Percentiles rank a stretch among this genome's conserved stretches.
phyloP scores from a whole-genome alignment of 2,113 vertebrate genomes.

The Puntigrus tetrazona region DNA sequence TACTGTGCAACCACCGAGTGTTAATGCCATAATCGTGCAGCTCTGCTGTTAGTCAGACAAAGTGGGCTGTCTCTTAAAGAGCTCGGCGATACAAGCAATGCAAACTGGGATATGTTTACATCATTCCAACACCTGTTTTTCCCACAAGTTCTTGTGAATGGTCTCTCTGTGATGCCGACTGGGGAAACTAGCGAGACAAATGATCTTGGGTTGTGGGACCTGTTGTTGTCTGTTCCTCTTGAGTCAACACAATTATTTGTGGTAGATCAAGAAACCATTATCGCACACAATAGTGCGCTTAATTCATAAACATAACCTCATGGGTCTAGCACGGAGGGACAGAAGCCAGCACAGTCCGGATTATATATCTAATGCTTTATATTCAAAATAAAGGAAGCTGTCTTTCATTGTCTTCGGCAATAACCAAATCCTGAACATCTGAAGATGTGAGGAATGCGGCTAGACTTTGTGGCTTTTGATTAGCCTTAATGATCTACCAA shows the following conservation, averaged over 20 bases:
- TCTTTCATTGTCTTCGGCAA: not conserved
- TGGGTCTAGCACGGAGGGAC: not conserved
- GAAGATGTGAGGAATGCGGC: conserved; percentile 32
- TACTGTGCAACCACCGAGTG: conserved; percentile 69
- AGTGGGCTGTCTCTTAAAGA: conserved; percentile 64
- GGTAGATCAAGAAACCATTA: conserved; percentile 57
- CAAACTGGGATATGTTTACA: conserved; percentile 59
- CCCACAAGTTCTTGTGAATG: conserved; percentile 54
- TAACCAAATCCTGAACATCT: conserved; percentile 10
- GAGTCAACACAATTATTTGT: conserved; percentile 56
- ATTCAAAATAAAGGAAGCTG: not conserved
- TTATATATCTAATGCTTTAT: not conserved
- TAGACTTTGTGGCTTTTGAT: conserved; percentile 72
- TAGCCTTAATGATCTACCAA: conserved; percentile 75
- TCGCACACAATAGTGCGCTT: conserved; percentile 21
- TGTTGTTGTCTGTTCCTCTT: conserved; percentile 48
- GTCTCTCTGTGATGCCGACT: conserved; percentile 49
- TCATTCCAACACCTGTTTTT: conserved; percentile 75
- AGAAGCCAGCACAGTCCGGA: not conserved
- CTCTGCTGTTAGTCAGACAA: conserved; percentile 62
- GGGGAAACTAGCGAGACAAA: conserved; percentile 49
- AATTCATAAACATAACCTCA: conserved; percentile 38
- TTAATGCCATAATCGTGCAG: conserved; percentile 76
- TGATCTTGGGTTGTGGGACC: conserved; percentile 36
- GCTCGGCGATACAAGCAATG: conserved; percentile 56